These are phyloP conservation scores for Embidobia sp. DNA, from an alignment of 2,888 invertebrate species.

Conservation along the genomic window DNA sequence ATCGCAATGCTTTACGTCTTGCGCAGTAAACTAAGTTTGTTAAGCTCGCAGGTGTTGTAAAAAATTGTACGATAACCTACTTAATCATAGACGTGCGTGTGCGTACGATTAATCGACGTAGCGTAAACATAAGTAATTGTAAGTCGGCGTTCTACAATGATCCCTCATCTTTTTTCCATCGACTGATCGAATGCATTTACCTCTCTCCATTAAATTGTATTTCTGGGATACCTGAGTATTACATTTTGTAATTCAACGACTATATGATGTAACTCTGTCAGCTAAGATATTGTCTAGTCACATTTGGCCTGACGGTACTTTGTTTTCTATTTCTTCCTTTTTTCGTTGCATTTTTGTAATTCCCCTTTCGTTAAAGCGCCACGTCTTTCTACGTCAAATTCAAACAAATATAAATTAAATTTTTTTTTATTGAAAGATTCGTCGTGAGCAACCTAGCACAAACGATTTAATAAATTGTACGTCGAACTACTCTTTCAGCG, in stretches of 20 bases:
- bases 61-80: constrained; percentile 37
- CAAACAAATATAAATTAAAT: too few species aligned
- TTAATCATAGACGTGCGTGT: constrained; percentile 26
- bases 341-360: too few species aligned
- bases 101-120: constrained; percentile 16
- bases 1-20: too few species aligned
- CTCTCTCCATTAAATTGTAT: neutral
- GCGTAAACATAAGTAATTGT: constrained; percentile 14
- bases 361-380: too few species aligned
- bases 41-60: constrained; percentile 28
- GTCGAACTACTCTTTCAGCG: neutral
- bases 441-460: too few species aligned
- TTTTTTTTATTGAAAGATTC: too few species aligned
- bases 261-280: neutral
- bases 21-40: too few species aligned
- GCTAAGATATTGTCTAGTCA: constrained; percentile 19
- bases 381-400: constrained; percentile 3
- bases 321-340: constrained; percentile 3
- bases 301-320: constrained; percentile 26
- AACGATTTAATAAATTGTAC: neutral
- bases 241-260: neutral
- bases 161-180: constrained; percentile 1
- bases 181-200: constrained; percentile 5
- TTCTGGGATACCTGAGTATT: too few species aligned
- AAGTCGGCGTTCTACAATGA: constrained; percentile 26